Conservation (phyloP, 2,113 vertebrate species). For the Hiodon alosoides region DNA sequence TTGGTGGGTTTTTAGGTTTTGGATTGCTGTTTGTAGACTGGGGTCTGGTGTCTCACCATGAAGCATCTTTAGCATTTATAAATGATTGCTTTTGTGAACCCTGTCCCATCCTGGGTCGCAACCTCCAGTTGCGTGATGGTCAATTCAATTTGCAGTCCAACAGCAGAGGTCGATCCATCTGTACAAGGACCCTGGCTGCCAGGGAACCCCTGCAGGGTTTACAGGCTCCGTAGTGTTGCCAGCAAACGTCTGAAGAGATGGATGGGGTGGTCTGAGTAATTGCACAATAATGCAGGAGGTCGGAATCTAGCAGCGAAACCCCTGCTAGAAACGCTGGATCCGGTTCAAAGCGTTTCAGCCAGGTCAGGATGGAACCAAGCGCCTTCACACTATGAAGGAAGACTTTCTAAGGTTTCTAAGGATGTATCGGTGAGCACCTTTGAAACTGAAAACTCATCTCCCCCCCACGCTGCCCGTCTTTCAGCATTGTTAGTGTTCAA, state of each 20-base stretch:
- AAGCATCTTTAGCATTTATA: too few species aligned
- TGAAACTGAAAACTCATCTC: background rate
- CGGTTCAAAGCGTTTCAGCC: background rate
- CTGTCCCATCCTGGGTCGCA: too few species aligned
- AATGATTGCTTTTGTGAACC: too few species aligned
- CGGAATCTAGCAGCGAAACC: background rate
- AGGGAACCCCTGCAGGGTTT: background rate
- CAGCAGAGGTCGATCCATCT: background rate
- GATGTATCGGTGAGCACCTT: too few species aligned
- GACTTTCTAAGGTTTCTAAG: background rate
- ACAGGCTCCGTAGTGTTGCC: background rate
- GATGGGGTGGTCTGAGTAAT: background rate
- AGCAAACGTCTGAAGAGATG: background rate
- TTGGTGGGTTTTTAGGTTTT: background rate
- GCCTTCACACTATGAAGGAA: background rate
- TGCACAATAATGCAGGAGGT: background rate
- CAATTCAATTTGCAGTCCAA: background rate
- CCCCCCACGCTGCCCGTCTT: background rate
- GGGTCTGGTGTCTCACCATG: background rate
- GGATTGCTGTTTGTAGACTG: background rate
- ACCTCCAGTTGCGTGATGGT: background rate
- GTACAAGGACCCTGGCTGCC: background rate
- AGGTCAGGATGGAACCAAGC: background rate
- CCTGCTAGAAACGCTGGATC: background rate
- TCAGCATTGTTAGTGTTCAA: too few species aligned